A percentile compares a stretch with the other conserved stretches of the same genome.
Evolutionary conservation across 2,888 invertebrate genomes (phyloP).

Genomic region (Isoperla grammatica): DNA sequence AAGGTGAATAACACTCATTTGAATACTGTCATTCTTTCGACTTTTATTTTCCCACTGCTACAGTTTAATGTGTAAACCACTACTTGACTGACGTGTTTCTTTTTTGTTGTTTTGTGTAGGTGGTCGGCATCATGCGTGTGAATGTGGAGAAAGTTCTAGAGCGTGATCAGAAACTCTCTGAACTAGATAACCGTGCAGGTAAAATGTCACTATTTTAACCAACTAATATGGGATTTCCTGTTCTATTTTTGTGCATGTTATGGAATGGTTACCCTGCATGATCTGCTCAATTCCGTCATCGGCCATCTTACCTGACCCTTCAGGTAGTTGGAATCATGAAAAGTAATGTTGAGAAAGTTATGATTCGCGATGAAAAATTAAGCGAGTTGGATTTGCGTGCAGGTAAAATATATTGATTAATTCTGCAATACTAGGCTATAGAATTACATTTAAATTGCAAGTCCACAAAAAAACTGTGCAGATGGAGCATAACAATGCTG

Average conservation of each 20-base stretch:
- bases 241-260: slow-evolving; percentile 15
- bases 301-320: slow-evolving; percentile 9
- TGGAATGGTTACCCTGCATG: slow-evolving; percentile 8
- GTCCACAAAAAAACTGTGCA: too few species aligned
- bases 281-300: slow-evolving; percentile 6
- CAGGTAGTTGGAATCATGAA: slow-evolving; percentile 90
- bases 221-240: slow-evolving; percentile 11
- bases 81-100: too few species aligned
- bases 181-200: slow-evolving; percentile 87
- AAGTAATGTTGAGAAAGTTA: slow-evolving; percentile 93
- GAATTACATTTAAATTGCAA: too few species aligned
- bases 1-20: too few species aligned
- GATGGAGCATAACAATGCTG: too few species aligned
- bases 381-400: slow-evolving; percentile 93
- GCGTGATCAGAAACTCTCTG: slow-evolving; percentile 90
- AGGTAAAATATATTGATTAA: slow-evolving; percentile 42
- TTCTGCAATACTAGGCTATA: too few species aligned
- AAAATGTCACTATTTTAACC: slow-evolving; percentile 16
- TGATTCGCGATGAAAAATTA: slow-evolving; percentile 92
- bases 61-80: too few species aligned
- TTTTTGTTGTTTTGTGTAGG: slow-evolving; percentile 45
- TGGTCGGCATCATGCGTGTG: slow-evolving; percentile 90
- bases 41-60: too few species aligned
- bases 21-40: too few species aligned
- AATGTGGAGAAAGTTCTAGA: slow-evolving; percentile 96